Evolutionary conservation across 2,888 invertebrate genomes (phyloP), one percentile per base, ranked within the genome.

Genomic region (Drosophila nigricruria): DNA sequence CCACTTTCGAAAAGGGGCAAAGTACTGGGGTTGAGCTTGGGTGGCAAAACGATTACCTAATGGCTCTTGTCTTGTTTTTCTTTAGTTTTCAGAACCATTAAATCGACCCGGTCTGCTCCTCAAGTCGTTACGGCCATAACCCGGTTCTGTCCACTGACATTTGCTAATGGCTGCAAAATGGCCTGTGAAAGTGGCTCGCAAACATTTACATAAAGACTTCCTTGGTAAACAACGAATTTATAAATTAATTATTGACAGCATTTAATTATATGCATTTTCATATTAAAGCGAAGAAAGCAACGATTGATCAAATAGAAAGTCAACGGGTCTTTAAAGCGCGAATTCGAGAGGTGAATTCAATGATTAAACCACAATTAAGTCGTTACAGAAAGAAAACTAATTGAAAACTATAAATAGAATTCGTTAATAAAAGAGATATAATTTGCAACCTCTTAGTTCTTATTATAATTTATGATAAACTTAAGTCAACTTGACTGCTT

Each of bases 111-210:
- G 23, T 45, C 47, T 6, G 25, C 49, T 30, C 47, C 50, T 9
- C 68, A 45, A 56, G 43, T 54, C 42, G 50, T 59, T 52, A 36
- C 60, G 61, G 64, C 49, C 43, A 45, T 64, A 73, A 45, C 40
- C 58, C 25, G 59, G 10, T 50, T 43, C 45, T 42, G 63, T 32
- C 38, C 43, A 42, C 23, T 16, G 10, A 40, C 45, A 65, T 63
- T 66, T 64, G 70, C 65, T 61, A 74, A 74, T 73, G 64, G 30
- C 66, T 57, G 49, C 18, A 18, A 53, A 49, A 50, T 50, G 56
- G 60, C 34, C 38, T 52, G 61, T 68, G 58, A 66, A 73, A 73
- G 64, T 62, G 56, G 54, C 49, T 45, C 3, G 10, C 42, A 60
- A n/a, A 56, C 42, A 42, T 54, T 47, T 20, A 47, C 47, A 62